Conservation (phyloP, 2,113 vertebrate species). For the Columba janthina region DNA sequence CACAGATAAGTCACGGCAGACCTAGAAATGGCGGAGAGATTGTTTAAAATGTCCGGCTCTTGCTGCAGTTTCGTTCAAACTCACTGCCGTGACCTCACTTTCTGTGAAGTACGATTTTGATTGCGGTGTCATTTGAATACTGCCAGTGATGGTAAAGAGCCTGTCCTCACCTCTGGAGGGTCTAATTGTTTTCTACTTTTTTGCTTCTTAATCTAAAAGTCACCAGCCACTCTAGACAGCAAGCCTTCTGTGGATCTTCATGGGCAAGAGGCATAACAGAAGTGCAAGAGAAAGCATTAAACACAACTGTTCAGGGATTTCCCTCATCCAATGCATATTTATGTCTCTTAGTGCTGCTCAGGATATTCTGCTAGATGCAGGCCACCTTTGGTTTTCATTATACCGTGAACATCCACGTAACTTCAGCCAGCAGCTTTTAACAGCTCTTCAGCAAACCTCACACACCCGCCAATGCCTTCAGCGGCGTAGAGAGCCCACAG, state of each 20-base stretch:
- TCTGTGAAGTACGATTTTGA: background rate
- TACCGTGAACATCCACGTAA: background rate
- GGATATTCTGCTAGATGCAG: background rate
- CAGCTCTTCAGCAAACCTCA: background rate
- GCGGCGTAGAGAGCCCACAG: background rate
- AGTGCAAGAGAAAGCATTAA: background rate
- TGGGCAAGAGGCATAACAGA: background rate
- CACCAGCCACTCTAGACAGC: background rate
- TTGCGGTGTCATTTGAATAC: background rate
- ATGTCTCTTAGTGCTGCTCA: background rate
- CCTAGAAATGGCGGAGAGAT: background rate
- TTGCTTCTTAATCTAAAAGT: background rate
- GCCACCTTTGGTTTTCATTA: background rate
- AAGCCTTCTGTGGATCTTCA: fast-evolving
- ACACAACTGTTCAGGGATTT: background rate
- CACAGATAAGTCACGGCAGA: background rate
- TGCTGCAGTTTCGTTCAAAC: background rate
- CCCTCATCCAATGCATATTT: background rate
- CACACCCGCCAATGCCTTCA: background rate
- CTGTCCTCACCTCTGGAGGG: background rate
- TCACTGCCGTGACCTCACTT: background rate
- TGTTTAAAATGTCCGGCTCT: background rate
- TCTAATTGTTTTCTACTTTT: background rate
- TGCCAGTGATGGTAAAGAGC: background rate
- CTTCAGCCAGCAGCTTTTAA: background rate